Evolutionary conservation across 2,113 vertebrate genomes (phyloP).

Genomic region (Campylomormyrus numenius): DNA sequence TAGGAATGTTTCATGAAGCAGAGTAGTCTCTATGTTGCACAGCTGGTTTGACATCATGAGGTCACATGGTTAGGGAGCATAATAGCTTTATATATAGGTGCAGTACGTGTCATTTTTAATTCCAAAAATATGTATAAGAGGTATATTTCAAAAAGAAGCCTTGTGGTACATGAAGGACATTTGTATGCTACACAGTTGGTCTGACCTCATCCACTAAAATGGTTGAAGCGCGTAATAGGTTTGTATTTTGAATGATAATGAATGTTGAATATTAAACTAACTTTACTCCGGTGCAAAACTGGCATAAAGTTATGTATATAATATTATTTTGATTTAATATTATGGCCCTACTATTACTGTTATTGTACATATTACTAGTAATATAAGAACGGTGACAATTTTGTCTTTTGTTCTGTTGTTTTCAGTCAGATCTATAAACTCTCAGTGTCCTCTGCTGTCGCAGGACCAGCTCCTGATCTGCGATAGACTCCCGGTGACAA

Average conservation of each 20-base stretch:
- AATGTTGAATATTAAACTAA: background rate
- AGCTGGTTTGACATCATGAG: too few species aligned
- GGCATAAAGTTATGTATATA: background rate
- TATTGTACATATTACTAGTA: background rate
- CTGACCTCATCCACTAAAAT: background rate
- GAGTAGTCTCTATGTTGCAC: too few species aligned
- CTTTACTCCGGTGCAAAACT: background rate
- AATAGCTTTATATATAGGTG: too few species aligned
- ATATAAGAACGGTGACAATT: background rate
- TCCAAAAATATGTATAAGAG: too few species aligned
- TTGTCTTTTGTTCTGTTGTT: background rate
- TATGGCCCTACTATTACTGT: background rate
- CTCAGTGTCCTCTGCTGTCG: background rate
- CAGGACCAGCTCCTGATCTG: conserved; percentile 10
- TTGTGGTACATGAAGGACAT: too few species aligned
- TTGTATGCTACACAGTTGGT: background rate
- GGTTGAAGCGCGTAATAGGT: background rate
- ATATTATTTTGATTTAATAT: background rate
- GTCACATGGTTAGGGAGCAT: too few species aligned
- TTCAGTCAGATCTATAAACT: background rate
- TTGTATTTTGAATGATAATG: background rate
- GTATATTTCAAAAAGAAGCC: too few species aligned
- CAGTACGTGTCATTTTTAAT: too few species aligned
- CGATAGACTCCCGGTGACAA: conserved; percentile 41
- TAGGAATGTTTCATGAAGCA: too few species aligned